These are phyloP conservation scores for Vireo griseus DNA, from an alignment of 2,797 vertebrate genomes.

Conservation along the genomic window DNA sequence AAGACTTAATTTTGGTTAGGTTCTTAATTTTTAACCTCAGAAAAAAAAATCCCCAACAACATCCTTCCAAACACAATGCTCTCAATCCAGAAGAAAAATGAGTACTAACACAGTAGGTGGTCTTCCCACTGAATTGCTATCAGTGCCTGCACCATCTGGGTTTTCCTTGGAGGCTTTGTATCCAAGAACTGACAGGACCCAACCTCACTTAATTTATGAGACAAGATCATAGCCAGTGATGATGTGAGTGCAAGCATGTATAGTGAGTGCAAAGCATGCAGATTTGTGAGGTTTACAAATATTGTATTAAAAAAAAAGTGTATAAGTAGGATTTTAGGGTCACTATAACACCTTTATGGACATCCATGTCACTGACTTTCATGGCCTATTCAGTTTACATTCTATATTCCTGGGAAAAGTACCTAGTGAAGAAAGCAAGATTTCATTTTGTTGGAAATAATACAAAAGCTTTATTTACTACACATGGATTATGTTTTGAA, in stretches of 20 bases:
- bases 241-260: not conserved
- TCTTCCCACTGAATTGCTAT: conserved; percentile 45
- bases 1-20: not conserved
- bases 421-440: not conserved
- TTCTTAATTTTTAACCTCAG: conserved; percentile 11
- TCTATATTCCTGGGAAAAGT: not conserved
- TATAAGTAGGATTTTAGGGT: not conserved
- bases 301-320: not conserved
- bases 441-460: not conserved
- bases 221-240: conserved; percentile 49
- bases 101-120: conserved; percentile 63
- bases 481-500: not conserved
- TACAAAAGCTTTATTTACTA: not conserved
- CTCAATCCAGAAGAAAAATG: conserved; percentile 35
- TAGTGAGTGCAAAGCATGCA: too few species aligned
- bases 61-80: not conserved
- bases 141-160: conserved; percentile 66
- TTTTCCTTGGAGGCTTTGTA: conserved; percentile 58
- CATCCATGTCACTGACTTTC: not conserved
- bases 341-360: not conserved
- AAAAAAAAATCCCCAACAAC: not conserved
- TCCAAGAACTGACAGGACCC: conserved; percentile 56
- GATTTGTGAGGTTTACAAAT: conserved; percentile 13
- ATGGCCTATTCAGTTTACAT: not conserved
- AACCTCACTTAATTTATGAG: conserved; percentile 65